Evolutionary conservation across 2,888 invertebrate species (phyloP), one percentile per base, ranked within the genome.

Genomic region (Penaeus monodon): DNA sequence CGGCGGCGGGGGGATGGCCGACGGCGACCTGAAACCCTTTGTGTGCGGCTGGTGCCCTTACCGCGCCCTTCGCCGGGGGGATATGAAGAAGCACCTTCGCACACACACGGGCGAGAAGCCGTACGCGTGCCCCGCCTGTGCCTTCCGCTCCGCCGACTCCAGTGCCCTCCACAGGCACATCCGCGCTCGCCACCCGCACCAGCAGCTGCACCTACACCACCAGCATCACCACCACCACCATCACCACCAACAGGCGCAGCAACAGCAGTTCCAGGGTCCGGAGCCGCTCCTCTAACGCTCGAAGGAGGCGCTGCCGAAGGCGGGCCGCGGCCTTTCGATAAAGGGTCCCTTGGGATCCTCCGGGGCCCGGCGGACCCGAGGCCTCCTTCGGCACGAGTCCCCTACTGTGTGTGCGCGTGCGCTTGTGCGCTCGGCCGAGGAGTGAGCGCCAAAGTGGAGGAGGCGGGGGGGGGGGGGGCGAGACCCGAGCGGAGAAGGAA

Each of bases 51-150:
- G 80, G 83, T 88, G 88, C 68, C 64, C 85, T 20, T 88, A 88
- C 78, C 65, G 73, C 29, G 83, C 88, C 63, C 44, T 86, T 17
- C 65, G 88, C 38, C 81, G 85, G 17, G 88, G 86, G 2, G 88
- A 88, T 65, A 84, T 88, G 86, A 88, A 82, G 49, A 88, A 88
- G 29, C 88, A 88, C 57, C 76, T 88, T 6, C 70, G 88, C 66
- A 86, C 84, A n/a, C 88, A 88, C 66, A 88, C 88, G 12, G 86
- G 86, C 44, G 86, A 88, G 86, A 88, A 84, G 83, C 88, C 88
- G 14, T 88, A 86, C 49, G 78, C 57, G 24, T 88, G 88, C 68
- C 84, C 88, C 22, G n/a, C 76, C 27, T 88, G 88, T 66, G 68
- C 66, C 80, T 88, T 82, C 81, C 64, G 88, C 24, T 86, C 88